Evolutionary conservation across 1,140 invertebrate genomes (phyloP), one percentile per base, ranked within the genome.

Genomic region (Episyrphus balteatus): DNA sequence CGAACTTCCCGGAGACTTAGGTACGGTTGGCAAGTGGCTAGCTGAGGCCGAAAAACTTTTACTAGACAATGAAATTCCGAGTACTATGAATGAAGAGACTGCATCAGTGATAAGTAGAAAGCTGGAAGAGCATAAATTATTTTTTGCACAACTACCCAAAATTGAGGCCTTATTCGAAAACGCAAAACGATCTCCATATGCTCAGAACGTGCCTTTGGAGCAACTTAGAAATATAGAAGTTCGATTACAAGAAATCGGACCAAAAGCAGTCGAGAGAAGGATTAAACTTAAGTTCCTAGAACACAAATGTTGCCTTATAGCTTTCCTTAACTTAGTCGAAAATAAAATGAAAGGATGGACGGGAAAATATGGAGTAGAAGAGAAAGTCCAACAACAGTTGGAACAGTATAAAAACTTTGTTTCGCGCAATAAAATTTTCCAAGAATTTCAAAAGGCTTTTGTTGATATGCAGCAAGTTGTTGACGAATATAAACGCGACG

Each of bases 351-450:
- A 84, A 65, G 72, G 78, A 34, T 96, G 92, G 92, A 88, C 83
- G 49, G 79, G 83, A 1, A 95, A 94, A 68, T 93, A 92, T 64
- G 89, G 89, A 14, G 72, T 75, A 10, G 80, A 90, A 57, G 82
- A 90, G 47, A 82, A 86, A 61, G 89, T 92, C 2, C 77, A 85
- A 57, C 80, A 82, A 51, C 78, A 93, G 66, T 69, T 94, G 53
- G 82, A 87, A 52, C 88, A 95, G 58, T 95, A 94, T 61, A 79
- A 86, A 53, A 89, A 88, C 73, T 93, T 92, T 72, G 90, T 95
- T 12, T 88, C 88, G 3, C 80, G 81, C 55, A 92, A 91, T 69
- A 83, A 88, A 66, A 87, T 96, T 56, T 92, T 94, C 72, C 86
- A 93, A 68, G 89, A 92, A 70, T 94, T 94, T 70, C 88, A 93